Base-by-base conservation (phyloP, 30 jellyfish, hydroid and myxozoan species). In the Hydra vulgaris region DNA sequence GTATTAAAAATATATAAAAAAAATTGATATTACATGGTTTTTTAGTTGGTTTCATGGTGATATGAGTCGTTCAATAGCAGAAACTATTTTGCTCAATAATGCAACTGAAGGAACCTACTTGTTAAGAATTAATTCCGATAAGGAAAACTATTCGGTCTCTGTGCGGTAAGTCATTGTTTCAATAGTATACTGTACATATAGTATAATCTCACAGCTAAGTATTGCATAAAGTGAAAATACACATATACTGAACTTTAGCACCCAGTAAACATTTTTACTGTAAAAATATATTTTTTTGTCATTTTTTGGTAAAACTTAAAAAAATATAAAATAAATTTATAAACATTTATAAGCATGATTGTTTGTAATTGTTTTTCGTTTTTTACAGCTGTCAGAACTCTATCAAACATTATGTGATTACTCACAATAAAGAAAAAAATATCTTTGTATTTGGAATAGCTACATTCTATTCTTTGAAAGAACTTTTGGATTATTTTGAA, bases 61-160 rank as follows among this genome's bases (percentile, higher is more conserved):
- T 24, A 73, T 91, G 83, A 25, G 88, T 25, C 87, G 98, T 69
- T 83, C 84, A 69, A 69, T 94, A 8, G 98, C 98, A 20, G 98
- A 92, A 74, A 89, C 96, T 18, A 27, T 92, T 18, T 54, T 92
- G 21, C 52, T 92, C 67, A 76, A 87, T 54, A 92, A 84, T 92
- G 96, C 88, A 17, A 17, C 20, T 7, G 98, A 92, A 73, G 96
- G 98, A n/a, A 70, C 98, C 0, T 92, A 92, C 67, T 84, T 92
- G 18, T 79, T 92, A 25, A 71, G 98, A 24, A 70, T 74, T 53
- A 87, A 96, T 77, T 1, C 69, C 5, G 71, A 83, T 21, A 75
- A 83, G 21, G 76, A 81, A 20, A 96, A 94, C 26, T 92, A 85
- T 68, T 19, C 96, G 17, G 79, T 92, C 24, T 92, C 98, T 21